These are phyloP conservation scores for Macrosteles quadrilineatus DNA, from an alignment of 1,140 invertebrate species.

Conservation along the genomic window DNA sequence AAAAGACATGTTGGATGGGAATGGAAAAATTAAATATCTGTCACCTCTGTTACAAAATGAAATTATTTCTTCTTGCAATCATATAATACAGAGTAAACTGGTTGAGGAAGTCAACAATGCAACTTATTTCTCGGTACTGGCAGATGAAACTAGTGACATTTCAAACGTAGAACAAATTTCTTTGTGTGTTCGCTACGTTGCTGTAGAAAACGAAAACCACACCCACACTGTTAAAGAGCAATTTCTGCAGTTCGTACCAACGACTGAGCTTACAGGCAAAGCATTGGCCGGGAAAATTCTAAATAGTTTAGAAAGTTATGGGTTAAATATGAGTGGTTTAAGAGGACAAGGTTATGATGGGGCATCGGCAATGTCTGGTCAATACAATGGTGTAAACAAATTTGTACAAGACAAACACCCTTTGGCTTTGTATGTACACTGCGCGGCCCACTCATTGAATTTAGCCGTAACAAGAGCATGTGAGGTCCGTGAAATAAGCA, in stretches of 20 bases:
- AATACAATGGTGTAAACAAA: slow-evolving; percentile 41
- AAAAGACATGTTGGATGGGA: background rate
- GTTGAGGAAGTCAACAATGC: slow-evolving; percentile 12
- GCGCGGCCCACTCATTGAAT: slow-evolving; percentile 40
- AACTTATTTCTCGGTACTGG: background rate
- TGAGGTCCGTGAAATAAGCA: slow-evolving; percentile 32
- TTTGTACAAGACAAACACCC: slow-evolving; percentile 37
- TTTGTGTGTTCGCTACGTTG: slow-evolving; percentile 1
- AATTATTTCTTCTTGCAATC: background rate
- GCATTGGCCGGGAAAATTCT: slow-evolving; percentile 10
- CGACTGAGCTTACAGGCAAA: slow-evolving; percentile 38
- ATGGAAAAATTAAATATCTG: slow-evolving; percentile 13
- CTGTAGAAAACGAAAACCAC: background rate
- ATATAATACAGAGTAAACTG: slow-evolving; percentile 7
- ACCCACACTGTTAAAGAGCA: slow-evolving; percentile 26
- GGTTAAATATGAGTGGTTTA: slow-evolving; percentile 34
- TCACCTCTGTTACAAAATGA: background rate
- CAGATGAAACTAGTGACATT: slow-evolving; percentile 16
- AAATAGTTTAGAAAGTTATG: slow-evolving; percentile 29
- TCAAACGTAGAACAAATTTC: slow-evolving; percentile 9
- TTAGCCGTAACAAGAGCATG: slow-evolving; percentile 31
- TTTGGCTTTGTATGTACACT: slow-evolving; percentile 40
- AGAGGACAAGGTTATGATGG: slow-evolving; percentile 43
- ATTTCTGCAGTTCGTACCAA: slow-evolving; percentile 39
- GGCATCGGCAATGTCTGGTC: slow-evolving; percentile 41